A percentile compares a stretch with the other conserved stretches of the same genome.
Evolutionary conservation across 2,888 invertebrate genomes (phyloP).

Genomic region (Rhodophaea formosa): DNA sequence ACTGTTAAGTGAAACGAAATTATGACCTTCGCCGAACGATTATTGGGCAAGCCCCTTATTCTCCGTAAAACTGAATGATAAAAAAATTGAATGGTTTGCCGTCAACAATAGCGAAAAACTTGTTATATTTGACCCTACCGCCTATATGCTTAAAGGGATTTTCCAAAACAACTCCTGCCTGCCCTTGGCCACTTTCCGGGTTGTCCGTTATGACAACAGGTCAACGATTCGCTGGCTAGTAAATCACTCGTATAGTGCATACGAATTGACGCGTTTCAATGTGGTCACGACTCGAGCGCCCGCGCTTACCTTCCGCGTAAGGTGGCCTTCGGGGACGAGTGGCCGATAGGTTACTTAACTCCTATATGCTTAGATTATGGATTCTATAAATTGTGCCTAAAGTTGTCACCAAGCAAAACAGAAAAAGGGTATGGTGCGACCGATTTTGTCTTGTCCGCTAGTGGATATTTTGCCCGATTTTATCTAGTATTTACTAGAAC

Average conservation of each 20-base stretch:
- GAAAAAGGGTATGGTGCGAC: too few relatives aligned
- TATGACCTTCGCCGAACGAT: background rate
- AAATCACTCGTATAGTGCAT: conserved; percentile 26
- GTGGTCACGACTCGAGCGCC: conserved; percentile 30
- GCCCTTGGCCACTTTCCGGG: background rate
- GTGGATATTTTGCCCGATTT: too few relatives aligned
- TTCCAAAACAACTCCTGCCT: background rate
- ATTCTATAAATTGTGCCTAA: too few relatives aligned
- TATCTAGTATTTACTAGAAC: too few relatives aligned
- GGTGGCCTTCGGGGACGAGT: background rate
- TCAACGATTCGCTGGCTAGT: conserved; percentile 1
- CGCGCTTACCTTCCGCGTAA: background rate
- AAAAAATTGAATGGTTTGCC: background rate
- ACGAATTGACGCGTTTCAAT: conserved; percentile 30
- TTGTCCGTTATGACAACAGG: background rate
- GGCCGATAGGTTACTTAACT: background rate
- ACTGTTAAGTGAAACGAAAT: background rate
- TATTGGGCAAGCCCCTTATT: background rate
- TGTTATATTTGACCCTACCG: background rate
- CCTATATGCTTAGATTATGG: background rate
- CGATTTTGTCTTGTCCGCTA: too few relatives aligned
- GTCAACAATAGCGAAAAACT: too few relatives aligned
- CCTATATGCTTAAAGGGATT: background rate
- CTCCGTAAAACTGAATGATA: background rate
- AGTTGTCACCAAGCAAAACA: too few relatives aligned